Conservation (phyloP, 2,797 vertebrate species). For the Sphaeramia orbicularis region DNA sequence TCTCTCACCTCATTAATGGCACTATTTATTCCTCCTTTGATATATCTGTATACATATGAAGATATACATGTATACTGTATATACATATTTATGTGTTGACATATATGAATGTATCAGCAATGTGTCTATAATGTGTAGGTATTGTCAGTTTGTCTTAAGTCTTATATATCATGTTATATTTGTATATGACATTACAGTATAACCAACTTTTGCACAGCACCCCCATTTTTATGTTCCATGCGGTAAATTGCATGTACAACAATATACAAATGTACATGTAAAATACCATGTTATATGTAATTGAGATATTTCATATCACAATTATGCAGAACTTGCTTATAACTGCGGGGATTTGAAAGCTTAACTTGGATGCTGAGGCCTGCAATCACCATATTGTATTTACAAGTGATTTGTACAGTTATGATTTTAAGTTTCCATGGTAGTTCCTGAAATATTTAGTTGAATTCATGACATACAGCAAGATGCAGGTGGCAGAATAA, state of each 20-base stretch:
- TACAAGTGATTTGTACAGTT: constrained; percentile 28
- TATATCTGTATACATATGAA: constrained; percentile 85
- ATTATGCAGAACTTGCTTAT: constrained; percentile 48
- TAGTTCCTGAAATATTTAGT: background rate
- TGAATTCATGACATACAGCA: constrained; percentile 22
- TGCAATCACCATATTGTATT: constrained; percentile 37
- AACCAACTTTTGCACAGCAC: constrained; percentile 30
- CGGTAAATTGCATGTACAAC: constrained; percentile 64
- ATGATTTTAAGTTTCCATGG: constrained; percentile 20
- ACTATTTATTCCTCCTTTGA: constrained; percentile 82
- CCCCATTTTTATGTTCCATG: constrained; percentile 49
- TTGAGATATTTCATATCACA: constrained; percentile 56
- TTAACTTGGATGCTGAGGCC: constrained; percentile 44
- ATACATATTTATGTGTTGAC: constrained; percentile 88
- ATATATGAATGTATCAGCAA: constrained; percentile 90
- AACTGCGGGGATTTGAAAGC: constrained; percentile 29
- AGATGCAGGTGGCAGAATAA: constrained; percentile 64
- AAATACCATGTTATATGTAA: constrained; percentile 43
- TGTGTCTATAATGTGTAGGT: constrained; percentile 84
- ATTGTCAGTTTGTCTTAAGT: constrained; percentile 77
- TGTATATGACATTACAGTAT: constrained; percentile 59
- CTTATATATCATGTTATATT: constrained; percentile 72
- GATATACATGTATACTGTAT: constrained; percentile 85
- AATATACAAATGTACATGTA: constrained; percentile 63
- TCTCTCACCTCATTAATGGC: constrained; percentile 72